Evolutionary conservation across 2,888 invertebrate species (phyloP).

Genomic region (Parnassius orleans): DNA sequence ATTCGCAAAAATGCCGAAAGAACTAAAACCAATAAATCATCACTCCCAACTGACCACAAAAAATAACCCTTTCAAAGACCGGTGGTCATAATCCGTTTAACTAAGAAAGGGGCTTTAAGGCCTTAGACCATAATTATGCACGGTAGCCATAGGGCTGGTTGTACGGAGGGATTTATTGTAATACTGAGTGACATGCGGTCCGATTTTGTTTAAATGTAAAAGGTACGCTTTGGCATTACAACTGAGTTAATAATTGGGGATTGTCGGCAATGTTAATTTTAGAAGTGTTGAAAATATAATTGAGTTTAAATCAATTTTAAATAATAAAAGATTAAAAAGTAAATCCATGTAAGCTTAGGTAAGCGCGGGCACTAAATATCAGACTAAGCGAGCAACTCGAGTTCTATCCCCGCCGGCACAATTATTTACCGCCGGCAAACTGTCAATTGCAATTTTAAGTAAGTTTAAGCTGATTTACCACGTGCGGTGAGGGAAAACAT

Average conservation of each 20-base stretch:
- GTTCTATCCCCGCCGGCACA: too few species aligned
- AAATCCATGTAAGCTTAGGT: too few species aligned
- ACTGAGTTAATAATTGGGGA: not conserved
- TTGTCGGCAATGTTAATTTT: not conserved
- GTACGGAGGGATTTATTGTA: not conserved
- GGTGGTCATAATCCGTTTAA: constrained; percentile 18
- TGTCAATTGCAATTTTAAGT: too few species aligned
- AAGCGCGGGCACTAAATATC: too few species aligned
- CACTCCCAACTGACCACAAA: not conserved
- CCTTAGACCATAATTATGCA: not conserved
- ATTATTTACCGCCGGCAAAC: too few species aligned
- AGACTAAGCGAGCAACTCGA: too few species aligned
- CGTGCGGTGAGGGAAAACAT: too few species aligned
- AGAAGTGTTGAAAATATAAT: not conserved
- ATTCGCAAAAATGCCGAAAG: constrained; percentile 8
- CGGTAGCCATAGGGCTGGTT: constrained; percentile 5
- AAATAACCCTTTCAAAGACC: constrained; percentile 10
- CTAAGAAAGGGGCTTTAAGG: constrained; percentile 4
- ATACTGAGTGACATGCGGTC: not conserved
- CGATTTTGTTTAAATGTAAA: not conserved
- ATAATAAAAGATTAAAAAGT: too few species aligned
- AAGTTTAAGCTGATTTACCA: too few species aligned
- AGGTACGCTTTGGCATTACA: not conserved
- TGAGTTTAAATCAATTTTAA: not conserved
- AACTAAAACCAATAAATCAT: constrained; percentile 2